Evolutionary conservation across 2,797 vertebrate species (phyloP).

Genomic region (Myotis findleyi): DNA sequence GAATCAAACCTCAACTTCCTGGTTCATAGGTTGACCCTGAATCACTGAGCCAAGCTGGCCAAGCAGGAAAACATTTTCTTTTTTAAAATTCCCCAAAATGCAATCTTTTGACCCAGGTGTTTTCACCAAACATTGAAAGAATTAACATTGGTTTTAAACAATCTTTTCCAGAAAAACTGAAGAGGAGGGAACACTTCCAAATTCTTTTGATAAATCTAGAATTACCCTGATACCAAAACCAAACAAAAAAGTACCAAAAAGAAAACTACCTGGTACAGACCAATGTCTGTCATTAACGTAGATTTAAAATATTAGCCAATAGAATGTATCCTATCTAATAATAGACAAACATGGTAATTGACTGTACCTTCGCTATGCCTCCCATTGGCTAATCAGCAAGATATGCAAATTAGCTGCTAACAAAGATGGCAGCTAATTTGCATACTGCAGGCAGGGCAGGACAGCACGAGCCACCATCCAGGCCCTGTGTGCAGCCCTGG

Average conservation of each 20-base stretch:
- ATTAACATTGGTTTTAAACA: neutral
- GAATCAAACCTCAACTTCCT: no score
- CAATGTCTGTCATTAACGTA: neutral
- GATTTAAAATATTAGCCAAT: neutral
- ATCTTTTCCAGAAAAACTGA: neutral
- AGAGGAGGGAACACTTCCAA: neutral
- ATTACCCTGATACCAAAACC: neutral
- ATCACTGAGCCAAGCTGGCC: no score
- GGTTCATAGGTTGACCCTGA: no score
- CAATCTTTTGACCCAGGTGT: neutral
- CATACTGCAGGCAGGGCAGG: no score
- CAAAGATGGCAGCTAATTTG: no score
- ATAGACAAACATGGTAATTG: no score
- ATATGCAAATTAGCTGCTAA: no score
- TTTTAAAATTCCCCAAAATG: neutral
- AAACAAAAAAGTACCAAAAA: conserved; percentile 16
- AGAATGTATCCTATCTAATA: neutral
- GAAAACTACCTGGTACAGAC: neutral
- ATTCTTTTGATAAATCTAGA: conserved; percentile 1
- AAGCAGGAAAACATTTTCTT: neutral
- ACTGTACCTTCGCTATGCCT: no score
- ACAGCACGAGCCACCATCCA: no score
- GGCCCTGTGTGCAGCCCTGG: no score
- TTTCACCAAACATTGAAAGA: conserved; percentile 18
- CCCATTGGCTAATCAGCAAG: no score